Conservation (phyloP, 2,113 vertebrate genomes). For the Gallinago paraguaiae region DNA sequence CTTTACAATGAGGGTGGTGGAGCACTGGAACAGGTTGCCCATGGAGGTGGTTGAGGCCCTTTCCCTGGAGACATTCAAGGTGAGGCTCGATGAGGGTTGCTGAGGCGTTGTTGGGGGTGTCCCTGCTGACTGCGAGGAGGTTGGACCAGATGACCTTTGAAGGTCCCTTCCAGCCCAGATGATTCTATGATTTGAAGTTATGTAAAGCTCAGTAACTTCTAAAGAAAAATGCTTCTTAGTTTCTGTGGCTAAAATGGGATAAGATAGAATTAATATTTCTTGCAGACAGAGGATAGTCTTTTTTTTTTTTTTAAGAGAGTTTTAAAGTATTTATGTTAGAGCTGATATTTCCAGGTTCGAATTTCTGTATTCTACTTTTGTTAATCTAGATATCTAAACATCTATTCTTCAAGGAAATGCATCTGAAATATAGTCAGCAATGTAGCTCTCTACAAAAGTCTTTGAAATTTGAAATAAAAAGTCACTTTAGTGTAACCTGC, state of each 20-base stretch:
- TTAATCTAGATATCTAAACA: not conserved
- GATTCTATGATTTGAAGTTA: not conserved
- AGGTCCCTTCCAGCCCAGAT: no score
- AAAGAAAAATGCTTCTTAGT: not conserved
- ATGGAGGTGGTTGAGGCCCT: no score
- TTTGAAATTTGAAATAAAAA: slow-evolving; percentile 4
- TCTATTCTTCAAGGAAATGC: not conserved
- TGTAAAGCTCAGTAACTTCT: not conserved
- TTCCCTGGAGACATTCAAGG: no score
- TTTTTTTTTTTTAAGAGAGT: not conserved
- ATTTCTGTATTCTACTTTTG: not conserved
- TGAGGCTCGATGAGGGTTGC: no score
- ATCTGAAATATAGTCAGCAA: not conserved
- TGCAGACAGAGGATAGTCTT: not conserved
- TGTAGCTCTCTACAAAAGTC: not conserved
- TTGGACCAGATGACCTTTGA: no score
- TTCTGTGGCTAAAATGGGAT: not conserved
- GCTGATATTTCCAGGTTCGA: not conserved
- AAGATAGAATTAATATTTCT: not conserved
- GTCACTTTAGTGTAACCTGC: not conserved
- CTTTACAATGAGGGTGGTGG: no score
- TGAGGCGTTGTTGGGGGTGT: no score
- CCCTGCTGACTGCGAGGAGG: no score
- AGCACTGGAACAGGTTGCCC: no score
- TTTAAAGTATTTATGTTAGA: not conserved